phyloP scores from a whole-genome alignment of 2,113 vertebrate genomes.

The Ranitomeya imitator region DNA sequence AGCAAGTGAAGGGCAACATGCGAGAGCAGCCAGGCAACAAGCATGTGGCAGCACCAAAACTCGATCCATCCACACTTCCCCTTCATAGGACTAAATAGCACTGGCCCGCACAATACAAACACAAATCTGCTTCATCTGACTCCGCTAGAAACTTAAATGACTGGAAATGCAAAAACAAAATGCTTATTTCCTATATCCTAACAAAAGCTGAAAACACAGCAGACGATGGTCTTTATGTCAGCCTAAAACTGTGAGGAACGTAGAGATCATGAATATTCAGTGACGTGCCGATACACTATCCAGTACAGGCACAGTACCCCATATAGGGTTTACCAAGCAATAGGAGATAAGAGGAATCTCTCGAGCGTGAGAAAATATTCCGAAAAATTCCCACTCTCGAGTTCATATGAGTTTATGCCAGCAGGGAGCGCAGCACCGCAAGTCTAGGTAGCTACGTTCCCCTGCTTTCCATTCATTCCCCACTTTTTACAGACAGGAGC shows the following conservation, averaged over 20 bases:
- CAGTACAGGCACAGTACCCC: too few relatives aligned
- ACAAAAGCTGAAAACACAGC: background rate
- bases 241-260: background rate
- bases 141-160: conserved; percentile 23
- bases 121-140: conserved; percentile 29
- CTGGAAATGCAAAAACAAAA: background rate
- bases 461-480: too few relatives aligned
- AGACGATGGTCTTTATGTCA: background rate
- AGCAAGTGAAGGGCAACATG: background rate
- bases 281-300: too few relatives aligned
- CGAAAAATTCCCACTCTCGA: too few relatives aligned
- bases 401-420: too few relatives aligned
- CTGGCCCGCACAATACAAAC: background rate
- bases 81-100: conserved; percentile 39
- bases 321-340: too few relatives aligned
- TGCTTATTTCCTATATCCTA: conserved; percentile 3
- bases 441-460: too few relatives aligned
- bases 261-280: too few relatives aligned
- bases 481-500: too few relatives aligned
- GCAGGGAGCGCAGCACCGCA: too few relatives aligned
- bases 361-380: too few relatives aligned
- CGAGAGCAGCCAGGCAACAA: conserved; percentile 51
- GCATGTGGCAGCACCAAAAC: background rate
- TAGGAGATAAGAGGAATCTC: too few relatives aligned
- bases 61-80: conserved; percentile 1